Conservation (phyloP, 2,797 vertebrate genomes). For the Lutjanus campechanus region DNA sequence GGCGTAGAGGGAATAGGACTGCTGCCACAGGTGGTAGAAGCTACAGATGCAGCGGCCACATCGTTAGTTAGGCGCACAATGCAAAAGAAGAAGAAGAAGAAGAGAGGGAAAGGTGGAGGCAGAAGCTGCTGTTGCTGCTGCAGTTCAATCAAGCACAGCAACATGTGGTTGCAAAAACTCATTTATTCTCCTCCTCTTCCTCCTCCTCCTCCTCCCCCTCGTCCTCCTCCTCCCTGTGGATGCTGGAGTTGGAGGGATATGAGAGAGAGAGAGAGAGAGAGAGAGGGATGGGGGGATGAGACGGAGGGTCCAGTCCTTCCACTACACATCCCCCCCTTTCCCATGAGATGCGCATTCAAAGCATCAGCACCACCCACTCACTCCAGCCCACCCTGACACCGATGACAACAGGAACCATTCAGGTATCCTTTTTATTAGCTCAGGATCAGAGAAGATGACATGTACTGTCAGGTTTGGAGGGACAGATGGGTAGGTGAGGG, state of each 20-base stretch:
- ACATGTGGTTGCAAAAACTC: constrained; percentile 86
- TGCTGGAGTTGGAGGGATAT: constrained; percentile 71
- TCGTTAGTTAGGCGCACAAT: constrained; percentile 53
- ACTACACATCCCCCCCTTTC: constrained; percentile 70
- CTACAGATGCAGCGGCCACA: constrained; percentile 74
- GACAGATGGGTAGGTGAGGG: constrained; percentile 40
- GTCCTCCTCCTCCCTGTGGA: constrained; percentile 55
- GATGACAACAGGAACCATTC: constrained; percentile 74
- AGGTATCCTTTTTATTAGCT: constrained; percentile 70
- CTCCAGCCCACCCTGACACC: constrained; percentile 59
- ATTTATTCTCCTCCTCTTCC: constrained; percentile 55
- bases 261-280: constrained; percentile 7
- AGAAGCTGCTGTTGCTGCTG: constrained; percentile 61
- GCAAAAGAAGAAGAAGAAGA: constrained; percentile 62
- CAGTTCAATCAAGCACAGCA: constrained; percentile 77
- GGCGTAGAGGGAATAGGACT: constrained; percentile 73
- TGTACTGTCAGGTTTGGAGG: constrained; percentile 27
- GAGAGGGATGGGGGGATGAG: constrained; percentile 8
- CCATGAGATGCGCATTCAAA: constrained; percentile 61
- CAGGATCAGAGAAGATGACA: constrained; percentile 61
- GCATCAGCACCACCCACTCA: constrained; percentile 75
- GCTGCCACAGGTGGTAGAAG: constrained; percentile 84
- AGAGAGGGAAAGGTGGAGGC: constrained; percentile 58
- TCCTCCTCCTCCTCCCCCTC: constrained; percentile 47
- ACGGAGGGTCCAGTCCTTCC: constrained; percentile 65